Base-by-base conservation (phyloP, 1,140 invertebrate genomes). In the Akabosia matsudoensis region DNA sequence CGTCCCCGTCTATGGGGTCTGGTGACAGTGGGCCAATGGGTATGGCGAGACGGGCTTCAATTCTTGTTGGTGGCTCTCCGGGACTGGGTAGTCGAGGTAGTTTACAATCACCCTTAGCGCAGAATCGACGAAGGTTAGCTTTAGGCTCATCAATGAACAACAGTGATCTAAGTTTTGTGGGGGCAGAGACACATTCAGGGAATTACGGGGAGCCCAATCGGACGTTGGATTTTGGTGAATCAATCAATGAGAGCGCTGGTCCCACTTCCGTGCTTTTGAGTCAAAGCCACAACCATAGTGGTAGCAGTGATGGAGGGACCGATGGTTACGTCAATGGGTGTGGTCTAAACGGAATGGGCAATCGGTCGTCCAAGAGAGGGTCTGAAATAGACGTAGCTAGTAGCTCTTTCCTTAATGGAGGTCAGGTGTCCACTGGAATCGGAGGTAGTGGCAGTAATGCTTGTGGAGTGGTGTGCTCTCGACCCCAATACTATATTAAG, bases 401-500 rank as follows among this genome's bases (percentile, higher is more conserved):
- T 7, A 22, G 54, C 13, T n/a, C 54, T 22, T 7, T 61, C n/a
- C 24, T 61, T 4, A 24, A 61, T 22, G 54, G 54, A 45, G 37
- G 37, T 10, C 7, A 18, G 18, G 7, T 18, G 37, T 18, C 37
- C 37, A 10, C 37, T 45, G 24, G 22, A 31, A 4, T 30, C 28
- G 3, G 61, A 28, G 61, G 61, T 67, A 3, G 7, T n/a, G 10
- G 24, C n/a, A 54, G 67, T 34, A 33, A 30, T 16, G 33, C 56
- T 7, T 76, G 76, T 52, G 71, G 74, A n/a, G 33, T 81, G 0
- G 73, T 71, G 0, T 79, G 73, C 70, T 79, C 76, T 10, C 87
- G 93, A 2, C 87, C 88, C 0, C 94, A 92, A 13, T 97, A 97
- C 85, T 97, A 94, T 84, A 96, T 92, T 0, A 89, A 93, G 61